Evolutionary conservation across 2,888 invertebrate species (phyloP).

Genomic region (Entomobrya multifasciata): DNA sequence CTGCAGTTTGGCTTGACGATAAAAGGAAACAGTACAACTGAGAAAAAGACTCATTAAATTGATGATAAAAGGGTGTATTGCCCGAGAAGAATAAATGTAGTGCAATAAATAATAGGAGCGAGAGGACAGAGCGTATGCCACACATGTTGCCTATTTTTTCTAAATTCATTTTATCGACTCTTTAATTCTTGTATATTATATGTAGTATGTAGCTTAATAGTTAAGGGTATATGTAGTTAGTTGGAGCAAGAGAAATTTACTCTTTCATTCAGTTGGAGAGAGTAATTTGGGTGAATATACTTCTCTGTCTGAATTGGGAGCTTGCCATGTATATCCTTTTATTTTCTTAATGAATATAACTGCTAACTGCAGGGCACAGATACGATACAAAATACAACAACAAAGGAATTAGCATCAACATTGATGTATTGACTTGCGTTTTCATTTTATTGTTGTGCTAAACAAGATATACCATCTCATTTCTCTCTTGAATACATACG

Average conservation of each 20-base stretch:
- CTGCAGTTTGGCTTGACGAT: neutral
- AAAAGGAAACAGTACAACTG: too few species aligned
- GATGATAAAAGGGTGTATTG: constrained; percentile 69
- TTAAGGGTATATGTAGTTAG: too few species aligned
- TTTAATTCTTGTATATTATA: constrained; percentile 10
- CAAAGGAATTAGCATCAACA: constrained; percentile 30
- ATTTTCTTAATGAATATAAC: constrained; percentile 65
- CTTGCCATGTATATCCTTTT: constrained; percentile 40
- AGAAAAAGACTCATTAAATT: constrained; percentile 64
- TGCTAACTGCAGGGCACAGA: constrained; percentile 11
- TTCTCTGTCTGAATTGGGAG: neutral
- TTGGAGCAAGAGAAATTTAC: too few species aligned
- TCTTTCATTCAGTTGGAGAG: neutral
- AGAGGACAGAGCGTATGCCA: constrained; percentile 52
- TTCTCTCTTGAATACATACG: neutral
- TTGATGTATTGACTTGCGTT: constrained; percentile 40
- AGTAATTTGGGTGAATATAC: neutral
- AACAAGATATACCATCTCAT: neutral
- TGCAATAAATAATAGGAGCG: constrained; percentile 63
- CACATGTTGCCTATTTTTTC: constrained; percentile 60
- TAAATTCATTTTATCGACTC: constrained; percentile 51
- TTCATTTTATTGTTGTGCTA: constrained; percentile 32
- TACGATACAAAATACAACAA: neutral
- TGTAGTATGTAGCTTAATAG: too few species aligned
- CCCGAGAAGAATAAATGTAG: constrained; percentile 65